Percentiles rank a stretch among this genome's conserved stretches.
Evolutionary conservation across 2,113 vertebrate species (phyloP).

Genomic region (Climacteris rufus): DNA sequence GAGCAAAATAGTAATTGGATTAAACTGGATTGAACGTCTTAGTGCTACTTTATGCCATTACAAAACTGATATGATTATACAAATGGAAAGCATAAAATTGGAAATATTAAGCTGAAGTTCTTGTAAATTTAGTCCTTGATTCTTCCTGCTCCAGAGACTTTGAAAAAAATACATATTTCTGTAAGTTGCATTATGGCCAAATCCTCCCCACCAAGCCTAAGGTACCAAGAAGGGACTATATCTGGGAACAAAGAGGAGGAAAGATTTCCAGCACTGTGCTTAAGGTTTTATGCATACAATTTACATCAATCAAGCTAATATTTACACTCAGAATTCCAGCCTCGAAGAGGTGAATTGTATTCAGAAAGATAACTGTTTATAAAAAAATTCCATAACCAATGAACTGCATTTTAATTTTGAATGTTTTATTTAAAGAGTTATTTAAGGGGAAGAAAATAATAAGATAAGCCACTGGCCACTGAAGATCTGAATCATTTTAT

Average conservation of each 20-base stretch:
- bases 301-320: conserved; percentile 16
- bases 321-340: conserved; percentile 1
- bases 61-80: background rate
- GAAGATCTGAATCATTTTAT: background rate
- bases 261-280: background rate
- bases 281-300: background rate
- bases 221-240: background rate
- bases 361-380: conserved; percentile 3
- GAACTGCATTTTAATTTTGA: background rate
- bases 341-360: background rate
- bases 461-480: conserved; percentile 11
- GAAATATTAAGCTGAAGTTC: background rate
- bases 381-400: background rate
- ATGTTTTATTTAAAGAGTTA: conserved; percentile 1
- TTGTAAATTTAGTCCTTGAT: background rate
- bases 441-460: conserved; percentile 40
- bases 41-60: conserved; percentile 12
- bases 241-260: background rate
- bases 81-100: background rate
- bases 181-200: background rate
- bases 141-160: background rate
- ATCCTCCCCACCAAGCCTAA: background rate
- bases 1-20: conserved; percentile 26
- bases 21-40: conserved; percentile 17
- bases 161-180: background rate